phyloP scores from a whole-genome alignment of 2,113 vertebrate genomes.

The Rafetus swinhoei region DNA sequence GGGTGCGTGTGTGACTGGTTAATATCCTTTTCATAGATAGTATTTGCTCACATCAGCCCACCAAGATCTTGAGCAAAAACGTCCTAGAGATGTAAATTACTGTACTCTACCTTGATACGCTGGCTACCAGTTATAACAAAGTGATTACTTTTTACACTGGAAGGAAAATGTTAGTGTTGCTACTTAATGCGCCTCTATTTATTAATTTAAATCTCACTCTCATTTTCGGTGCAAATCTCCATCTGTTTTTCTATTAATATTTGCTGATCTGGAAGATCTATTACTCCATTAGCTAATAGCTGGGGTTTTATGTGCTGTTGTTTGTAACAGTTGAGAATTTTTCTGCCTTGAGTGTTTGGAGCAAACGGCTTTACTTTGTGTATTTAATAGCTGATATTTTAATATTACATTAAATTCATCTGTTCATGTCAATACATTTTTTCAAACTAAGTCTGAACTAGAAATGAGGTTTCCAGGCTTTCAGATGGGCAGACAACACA shows the following conservation, averaged over 20 bases:
- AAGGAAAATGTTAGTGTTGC: background rate
- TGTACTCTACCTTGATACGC: background rate
- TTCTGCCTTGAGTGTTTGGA: slow-evolving; percentile 1
- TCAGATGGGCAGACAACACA: background rate
- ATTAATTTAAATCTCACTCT: background rate
- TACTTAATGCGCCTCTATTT: background rate
- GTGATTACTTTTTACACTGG: background rate
- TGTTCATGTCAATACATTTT: slow-evolving; percentile 66
- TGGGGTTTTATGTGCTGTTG: slow-evolving; percentile 12
- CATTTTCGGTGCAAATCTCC: background rate
- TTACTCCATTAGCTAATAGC: background rate
- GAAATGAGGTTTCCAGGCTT: accelerated
- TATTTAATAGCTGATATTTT: background rate
- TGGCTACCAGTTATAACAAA: background rate
- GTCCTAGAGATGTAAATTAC: background rate
- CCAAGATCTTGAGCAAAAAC: background rate
- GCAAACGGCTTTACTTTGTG: slow-evolving; percentile 29
- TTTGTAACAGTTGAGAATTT: slow-evolving; percentile 8
- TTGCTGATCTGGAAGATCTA: background rate
- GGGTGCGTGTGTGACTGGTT: background rate
- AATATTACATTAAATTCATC: background rate
- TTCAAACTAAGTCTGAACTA: slow-evolving; percentile 19
- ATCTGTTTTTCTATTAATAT: background rate
- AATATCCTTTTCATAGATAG: background rate
- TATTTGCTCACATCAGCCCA: background rate